Evolutionary conservation across 2,113 vertebrate species (phyloP).

Genomic region (Pachycephala philippinensis): DNA sequence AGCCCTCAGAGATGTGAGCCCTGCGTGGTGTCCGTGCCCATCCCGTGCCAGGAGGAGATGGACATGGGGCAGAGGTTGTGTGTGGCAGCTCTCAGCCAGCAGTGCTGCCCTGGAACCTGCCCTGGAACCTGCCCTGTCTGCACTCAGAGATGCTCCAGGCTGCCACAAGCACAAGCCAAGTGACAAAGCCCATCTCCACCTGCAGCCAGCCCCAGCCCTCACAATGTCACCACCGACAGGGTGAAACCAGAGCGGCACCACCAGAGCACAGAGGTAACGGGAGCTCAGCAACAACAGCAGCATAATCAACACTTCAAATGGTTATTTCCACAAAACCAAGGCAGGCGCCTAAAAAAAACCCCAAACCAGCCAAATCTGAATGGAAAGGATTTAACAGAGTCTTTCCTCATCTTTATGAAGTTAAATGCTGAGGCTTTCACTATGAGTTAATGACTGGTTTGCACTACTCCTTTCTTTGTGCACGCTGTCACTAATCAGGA

Average conservation of each 20-base stretch:
- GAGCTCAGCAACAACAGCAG: not conserved
- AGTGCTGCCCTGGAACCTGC: not conserved
- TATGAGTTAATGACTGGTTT: slow-evolving; percentile 42
- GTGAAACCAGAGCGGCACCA: fast-evolving
- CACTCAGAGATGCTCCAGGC: fast-evolving
- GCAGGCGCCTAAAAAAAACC: not conserved
- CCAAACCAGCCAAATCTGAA: not conserved
- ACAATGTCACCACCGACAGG: fast-evolving
- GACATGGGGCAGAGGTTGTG: fast-evolving
- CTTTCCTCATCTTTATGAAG: slow-evolving; percentile 18
- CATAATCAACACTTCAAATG: not conserved
- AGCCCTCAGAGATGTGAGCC: not conserved
- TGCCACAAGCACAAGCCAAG: fast-evolving
- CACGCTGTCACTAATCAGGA: slow-evolving; percentile 45
- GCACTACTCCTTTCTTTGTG: slow-evolving; percentile 11
- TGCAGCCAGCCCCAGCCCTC: not conserved
- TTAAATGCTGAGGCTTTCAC: slow-evolving; percentile 43
- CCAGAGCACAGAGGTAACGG: fast-evolving
- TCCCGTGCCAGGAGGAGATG: fast-evolving
- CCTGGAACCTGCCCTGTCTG: no score
- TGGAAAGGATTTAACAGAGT: slow-evolving; percentile 8
- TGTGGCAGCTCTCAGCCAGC: not conserved
- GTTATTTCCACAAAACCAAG: not conserved
- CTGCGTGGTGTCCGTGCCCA: fast-evolving
- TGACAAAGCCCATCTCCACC: not conserved